A percentile compares a stretch with the other conserved stretches of the same genome.
Conservation (phyloP, 2,888 invertebrate genomes). For the Pheosia gnoma region DNA sequence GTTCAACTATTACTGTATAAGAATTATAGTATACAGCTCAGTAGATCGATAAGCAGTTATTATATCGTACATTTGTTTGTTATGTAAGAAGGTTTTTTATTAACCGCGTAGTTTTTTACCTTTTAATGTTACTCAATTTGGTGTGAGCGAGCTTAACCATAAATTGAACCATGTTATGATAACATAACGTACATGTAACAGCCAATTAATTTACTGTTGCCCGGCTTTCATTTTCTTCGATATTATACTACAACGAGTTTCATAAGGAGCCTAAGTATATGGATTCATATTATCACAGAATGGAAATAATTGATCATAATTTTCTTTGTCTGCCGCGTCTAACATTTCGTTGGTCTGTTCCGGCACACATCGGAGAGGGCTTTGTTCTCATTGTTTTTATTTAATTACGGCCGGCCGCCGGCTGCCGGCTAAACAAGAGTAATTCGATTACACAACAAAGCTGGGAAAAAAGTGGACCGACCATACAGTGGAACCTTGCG, state of each 20-base stretch:
- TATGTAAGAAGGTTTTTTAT: too few relatives aligned
- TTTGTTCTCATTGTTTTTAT: conserved; percentile 43
- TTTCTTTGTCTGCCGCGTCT: conserved; percentile 2
- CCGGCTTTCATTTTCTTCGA: neutral
- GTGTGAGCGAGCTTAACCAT: too few relatives aligned
- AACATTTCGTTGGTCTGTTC: conserved; percentile 2
- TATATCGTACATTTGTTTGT: too few relatives aligned
- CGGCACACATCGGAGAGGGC: conserved; percentile 21
- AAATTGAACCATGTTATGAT: neutral
- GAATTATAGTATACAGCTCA: too few relatives aligned
- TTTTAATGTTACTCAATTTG: too few relatives aligned
- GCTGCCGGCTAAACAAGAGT: conserved; percentile 34
- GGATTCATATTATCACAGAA: neutral
- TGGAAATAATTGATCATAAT: conserved; percentile 4
- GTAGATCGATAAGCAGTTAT: too few relatives aligned
- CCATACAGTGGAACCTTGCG: conserved; percentile 20
- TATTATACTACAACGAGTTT: neutral
- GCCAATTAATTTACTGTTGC: neutral
- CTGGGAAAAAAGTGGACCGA: conserved; percentile 37
- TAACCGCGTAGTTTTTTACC: too few relatives aligned
- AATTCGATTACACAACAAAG: conserved; percentile 46
- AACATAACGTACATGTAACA: neutral
- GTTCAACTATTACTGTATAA: too few relatives aligned
- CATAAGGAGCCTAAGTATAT: neutral
- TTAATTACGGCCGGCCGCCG: conserved; percentile 34